A percentile compares a stretch with the other conserved stretches of the same genome.
phyloP scores from a whole-genome alignment of 2,888 invertebrate species.

The Brachylomia viminalis region DNA sequence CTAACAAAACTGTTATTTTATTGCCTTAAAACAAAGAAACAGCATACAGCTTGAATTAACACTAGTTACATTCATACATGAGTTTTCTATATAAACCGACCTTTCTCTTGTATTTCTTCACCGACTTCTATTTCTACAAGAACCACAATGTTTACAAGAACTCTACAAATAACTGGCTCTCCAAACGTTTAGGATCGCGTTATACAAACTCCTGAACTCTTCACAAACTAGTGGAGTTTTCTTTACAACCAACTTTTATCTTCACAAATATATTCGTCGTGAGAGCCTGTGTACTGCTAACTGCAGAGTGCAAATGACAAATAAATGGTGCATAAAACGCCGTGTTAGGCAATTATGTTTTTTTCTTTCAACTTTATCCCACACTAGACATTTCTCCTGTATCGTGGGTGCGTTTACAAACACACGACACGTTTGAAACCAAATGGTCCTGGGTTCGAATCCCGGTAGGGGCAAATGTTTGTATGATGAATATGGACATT shows the following conservation, averaged over 20 bases:
- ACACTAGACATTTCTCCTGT: too few species aligned
- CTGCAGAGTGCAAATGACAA: slow-evolving; percentile 27
- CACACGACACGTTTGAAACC: too few species aligned
- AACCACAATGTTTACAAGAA: slow-evolving; percentile 38
- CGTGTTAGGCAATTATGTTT: not conserved
- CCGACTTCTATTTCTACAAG: slow-evolving; percentile 20
- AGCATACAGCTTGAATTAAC: too few species aligned
- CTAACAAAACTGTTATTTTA: not conserved
- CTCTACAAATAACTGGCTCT: slow-evolving; percentile 32
- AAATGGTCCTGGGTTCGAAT: too few species aligned
- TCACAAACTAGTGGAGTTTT: slow-evolving; percentile 22
- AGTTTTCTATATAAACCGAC: slow-evolving; percentile 33
- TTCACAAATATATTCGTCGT: slow-evolving; percentile 47
- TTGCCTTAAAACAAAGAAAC: not conserved
- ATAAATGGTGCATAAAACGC: slow-evolving; percentile 8
- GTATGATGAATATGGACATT: too few species aligned
- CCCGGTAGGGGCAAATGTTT: too few species aligned
- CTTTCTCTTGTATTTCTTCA: not conserved
- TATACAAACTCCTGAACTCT: slow-evolving; percentile 27
- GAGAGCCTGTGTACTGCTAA: slow-evolving; percentile 13
- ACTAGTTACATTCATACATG: slow-evolving; percentile 17
- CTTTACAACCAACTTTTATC: slow-evolving; percentile 9
- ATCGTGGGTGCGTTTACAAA: too few species aligned
- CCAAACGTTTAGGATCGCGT: slow-evolving; percentile 32
- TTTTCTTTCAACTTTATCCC: too few species aligned